Conservation (phyloP, 1,140 invertebrate species). For the Ephestia elutella region DNA sequence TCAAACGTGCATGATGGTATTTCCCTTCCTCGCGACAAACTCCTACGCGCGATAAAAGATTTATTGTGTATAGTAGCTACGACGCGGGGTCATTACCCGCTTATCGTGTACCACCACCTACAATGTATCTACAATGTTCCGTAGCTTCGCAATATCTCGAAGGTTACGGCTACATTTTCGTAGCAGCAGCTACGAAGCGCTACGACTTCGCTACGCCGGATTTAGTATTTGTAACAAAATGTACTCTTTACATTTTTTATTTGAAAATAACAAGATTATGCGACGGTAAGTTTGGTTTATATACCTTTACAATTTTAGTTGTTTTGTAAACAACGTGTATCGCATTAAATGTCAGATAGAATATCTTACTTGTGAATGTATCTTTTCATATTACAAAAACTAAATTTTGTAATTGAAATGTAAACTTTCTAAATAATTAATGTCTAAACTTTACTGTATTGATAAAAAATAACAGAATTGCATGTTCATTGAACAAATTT, state of each 20-base stretch:
- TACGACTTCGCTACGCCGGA: constrained; percentile 45
- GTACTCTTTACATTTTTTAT: neutral
- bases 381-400: too few species aligned
- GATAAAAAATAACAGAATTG: too few species aligned
- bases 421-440: too few species aligned
- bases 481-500: too few species aligned
- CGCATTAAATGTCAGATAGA: too few species aligned
- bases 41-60: neutral
- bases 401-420: too few species aligned
- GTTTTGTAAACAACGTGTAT: too few species aligned
- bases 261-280: too few species aligned
- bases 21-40: neutral
- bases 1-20: constrained; percentile 26
- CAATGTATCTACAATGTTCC: neutral
- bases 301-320: too few species aligned
- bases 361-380: too few species aligned
- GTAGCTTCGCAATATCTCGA: neutral
- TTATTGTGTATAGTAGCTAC: neutral
- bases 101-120: neutral
- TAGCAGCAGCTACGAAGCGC: constrained; percentile 31
- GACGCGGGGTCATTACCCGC: neutral
- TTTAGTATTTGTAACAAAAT: neutral
- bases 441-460: too few species aligned
- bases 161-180: neutral
- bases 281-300: too few species aligned